Evolutionary conservation across 35 echinoderm and acorn worm genomes (phyloP).

Genomic region (Strongylocentrotus purpuratus): DNA sequence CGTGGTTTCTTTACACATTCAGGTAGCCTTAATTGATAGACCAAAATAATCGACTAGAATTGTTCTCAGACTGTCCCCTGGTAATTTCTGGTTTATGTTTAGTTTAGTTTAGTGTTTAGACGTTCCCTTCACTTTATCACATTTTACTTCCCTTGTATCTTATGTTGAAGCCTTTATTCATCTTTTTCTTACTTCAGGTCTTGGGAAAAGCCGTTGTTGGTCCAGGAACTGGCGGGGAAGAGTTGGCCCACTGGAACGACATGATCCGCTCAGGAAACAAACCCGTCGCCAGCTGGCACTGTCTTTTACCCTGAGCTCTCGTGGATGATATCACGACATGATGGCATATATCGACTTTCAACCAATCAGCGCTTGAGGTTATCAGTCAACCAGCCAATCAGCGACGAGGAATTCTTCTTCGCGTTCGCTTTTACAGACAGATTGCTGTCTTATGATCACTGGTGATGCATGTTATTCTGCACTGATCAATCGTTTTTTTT

Average conservation of each 20-base stretch:
- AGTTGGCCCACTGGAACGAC: conserved; percentile 98
- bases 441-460: neutral
- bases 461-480: neutral
- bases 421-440: neutral
- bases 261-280: conserved; percentile 90
- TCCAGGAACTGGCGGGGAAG: conserved; percentile 89
- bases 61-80: no score
- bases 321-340: neutral
- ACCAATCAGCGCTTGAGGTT: neutral
- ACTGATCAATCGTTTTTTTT: neutral
- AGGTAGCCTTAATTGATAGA: no score
- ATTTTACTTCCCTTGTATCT: no score
- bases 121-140: no score
- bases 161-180: neutral
- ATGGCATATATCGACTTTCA: neutral
- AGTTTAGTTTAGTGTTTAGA: no score
- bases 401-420: neutral
- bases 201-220: conserved; percentile 75
- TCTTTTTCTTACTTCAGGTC: conserved; percentile 66
- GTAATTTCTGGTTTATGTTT: no score
- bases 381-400: neutral
- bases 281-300: conserved; percentile 93
- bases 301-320: conserved; percentile 60
- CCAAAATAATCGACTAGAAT: no score
- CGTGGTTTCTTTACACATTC: no score